Percentiles rank a stretch among this genome's conserved stretches.
Evolutionary conservation across 92 coral and sea anemone genomes (phyloP).

Genomic region (Actinostola sp.): DNA sequence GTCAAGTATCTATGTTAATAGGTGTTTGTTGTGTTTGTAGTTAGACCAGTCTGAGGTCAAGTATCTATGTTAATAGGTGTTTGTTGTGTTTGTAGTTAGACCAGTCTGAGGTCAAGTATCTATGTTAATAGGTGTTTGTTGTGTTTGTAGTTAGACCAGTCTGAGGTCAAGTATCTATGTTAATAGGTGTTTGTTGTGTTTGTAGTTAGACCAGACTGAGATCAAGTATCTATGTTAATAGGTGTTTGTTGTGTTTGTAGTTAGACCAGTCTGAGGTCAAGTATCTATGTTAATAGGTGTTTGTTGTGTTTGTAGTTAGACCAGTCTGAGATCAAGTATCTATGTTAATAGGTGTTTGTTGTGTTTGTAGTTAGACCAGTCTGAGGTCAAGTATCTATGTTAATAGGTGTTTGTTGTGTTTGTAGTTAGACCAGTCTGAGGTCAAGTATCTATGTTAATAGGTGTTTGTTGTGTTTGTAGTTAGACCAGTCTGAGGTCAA

Average conservation of each 20-base stretch:
- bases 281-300: constrained; percentile 21
- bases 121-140: constrained; percentile 6
- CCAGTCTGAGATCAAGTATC: constrained; percentile 35
- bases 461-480: not conserved
- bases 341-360: constrained; percentile 6
- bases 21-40: constrained; percentile 15
- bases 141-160: constrained; percentile 40
- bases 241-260: constrained; percentile 15
- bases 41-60: constrained; percentile 46
- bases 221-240: constrained; percentile 24
- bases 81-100: constrained; percentile 32
- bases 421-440: constrained; percentile 56
- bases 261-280: constrained; percentile 46
- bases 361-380: constrained; percentile 40
- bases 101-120: constrained; percentile 35
- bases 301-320: constrained; percentile 32
- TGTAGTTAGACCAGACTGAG: constrained; percentile 56
- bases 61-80: constrained; percentile 21
- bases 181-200: not conserved
- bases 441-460: constrained; percentile 9
- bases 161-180: constrained; percentile 42
- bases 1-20: too few relatives aligned
- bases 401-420: not conserved
- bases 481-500: too few relatives aligned
- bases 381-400: constrained; percentile 42